Conservation (phyloP, 2,113 vertebrate genomes). For the Micronycteris hirsuta region DNA sequence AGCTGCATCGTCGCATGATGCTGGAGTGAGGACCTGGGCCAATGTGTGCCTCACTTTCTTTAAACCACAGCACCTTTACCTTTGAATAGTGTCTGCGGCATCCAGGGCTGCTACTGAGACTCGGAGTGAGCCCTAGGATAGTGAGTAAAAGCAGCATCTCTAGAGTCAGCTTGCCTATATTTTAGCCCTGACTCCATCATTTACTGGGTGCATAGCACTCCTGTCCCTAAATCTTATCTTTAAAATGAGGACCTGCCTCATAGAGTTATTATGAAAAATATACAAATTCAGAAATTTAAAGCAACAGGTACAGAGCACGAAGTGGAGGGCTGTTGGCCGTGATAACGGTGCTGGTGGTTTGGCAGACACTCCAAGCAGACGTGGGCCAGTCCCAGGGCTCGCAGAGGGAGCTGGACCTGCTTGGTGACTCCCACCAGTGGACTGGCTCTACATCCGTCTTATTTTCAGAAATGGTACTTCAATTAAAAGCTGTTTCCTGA, state of each 20-base stretch:
- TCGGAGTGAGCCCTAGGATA: not conserved
- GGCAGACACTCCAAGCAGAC: not conserved
- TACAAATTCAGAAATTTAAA: not conserved
- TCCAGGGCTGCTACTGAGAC: not conserved
- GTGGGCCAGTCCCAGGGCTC: no score
- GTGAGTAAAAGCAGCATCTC: not conserved
- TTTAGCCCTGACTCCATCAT: not conserved
- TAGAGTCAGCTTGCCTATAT: not conserved
- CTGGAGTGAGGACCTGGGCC: not conserved
- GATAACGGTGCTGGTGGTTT: not conserved
- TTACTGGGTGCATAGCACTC: not conserved
- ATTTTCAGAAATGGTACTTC: not conserved
- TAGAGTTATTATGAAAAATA: not conserved
- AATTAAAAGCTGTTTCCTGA: not conserved
- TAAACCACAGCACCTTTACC: not conserved
- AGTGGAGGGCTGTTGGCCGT: no score
- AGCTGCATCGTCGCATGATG: not conserved
- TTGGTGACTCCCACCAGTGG: not conserved
- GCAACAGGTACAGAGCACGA: not conserved
- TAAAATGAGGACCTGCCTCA: not conserved
- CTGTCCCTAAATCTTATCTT: not conserved
- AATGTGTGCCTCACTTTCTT: not conserved
- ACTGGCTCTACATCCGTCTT: not conserved
- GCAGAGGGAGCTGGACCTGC: not conserved
- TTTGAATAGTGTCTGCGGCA: not conserved